Conservation (phyloP, 2,888 invertebrate genomes). For the Helleia helle region DNA sequence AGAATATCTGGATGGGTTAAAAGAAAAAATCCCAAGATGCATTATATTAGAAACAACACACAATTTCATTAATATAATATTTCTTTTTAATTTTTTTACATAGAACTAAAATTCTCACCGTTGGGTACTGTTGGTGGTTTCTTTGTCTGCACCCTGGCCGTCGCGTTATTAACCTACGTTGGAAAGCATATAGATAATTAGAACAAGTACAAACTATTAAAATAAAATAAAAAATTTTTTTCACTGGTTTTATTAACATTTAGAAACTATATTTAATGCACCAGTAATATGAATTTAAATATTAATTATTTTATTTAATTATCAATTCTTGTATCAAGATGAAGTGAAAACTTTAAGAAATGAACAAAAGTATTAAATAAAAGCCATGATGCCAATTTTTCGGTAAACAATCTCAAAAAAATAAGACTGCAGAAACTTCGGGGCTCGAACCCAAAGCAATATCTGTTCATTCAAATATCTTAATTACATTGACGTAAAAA, state of each 20-base stretch:
- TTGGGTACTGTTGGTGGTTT: slow-evolving; percentile 94
- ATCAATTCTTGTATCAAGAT: no score
- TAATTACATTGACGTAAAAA: background rate
- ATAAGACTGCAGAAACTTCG: background rate
- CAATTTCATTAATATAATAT: background rate
- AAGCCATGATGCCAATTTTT: no score
- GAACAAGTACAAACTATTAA: slow-evolving; percentile 9
- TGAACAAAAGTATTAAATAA: no score
- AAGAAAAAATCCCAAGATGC: slow-evolving; percentile 62
- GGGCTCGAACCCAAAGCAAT: background rate
- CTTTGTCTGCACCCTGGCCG: slow-evolving; percentile 99
- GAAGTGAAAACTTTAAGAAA: no score
- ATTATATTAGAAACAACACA: slow-evolving; percentile 33
- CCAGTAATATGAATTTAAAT: no score
- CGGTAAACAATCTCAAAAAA: no score
- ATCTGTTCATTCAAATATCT: background rate
- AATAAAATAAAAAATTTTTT: background rate
- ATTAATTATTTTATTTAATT: no score
- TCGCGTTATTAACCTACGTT: slow-evolving; percentile 98
- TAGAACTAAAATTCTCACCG: slow-evolving; percentile 76
- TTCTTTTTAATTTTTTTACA: slow-evolving; percentile 10
- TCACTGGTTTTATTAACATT: no score
- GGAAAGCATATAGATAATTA: slow-evolving; percentile 48
- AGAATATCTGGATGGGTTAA: slow-evolving; percentile 75
- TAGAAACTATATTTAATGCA: no score